These are phyloP conservation scores for Acanthaster planci DNA, from an alignment of 35 echinoderm and acorn worm genomes.

Conservation along the genomic window DNA sequence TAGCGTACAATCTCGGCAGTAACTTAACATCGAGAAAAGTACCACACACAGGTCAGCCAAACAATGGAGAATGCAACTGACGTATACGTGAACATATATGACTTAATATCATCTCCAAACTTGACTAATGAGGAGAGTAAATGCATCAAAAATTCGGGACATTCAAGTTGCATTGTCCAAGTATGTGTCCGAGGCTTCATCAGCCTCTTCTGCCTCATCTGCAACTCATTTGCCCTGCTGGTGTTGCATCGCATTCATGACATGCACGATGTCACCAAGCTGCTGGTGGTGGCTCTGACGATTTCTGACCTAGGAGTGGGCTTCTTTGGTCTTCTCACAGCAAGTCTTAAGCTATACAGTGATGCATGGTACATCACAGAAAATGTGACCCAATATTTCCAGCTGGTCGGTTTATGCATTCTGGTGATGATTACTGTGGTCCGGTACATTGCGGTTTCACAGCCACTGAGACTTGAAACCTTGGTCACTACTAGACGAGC, in stretches of 20 bases:
- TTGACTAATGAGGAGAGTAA: too few relatives aligned
- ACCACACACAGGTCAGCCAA: too few relatives aligned
- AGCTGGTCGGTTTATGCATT: not conserved
- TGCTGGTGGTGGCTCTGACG: not conserved
- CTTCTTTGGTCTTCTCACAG: not conserved
- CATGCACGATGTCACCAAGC: constrained; percentile 7
- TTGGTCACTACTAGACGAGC: not conserved
- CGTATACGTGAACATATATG: too few relatives aligned
- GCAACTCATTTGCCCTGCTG: not conserved
- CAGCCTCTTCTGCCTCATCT: not conserved
- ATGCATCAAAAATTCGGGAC: too few relatives aligned
- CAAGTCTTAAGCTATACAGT: too few relatives aligned
- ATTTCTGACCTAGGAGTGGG: not conserved
- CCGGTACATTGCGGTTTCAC: not conserved
- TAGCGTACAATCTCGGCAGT: too few relatives aligned
- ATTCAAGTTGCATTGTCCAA: too few relatives aligned
- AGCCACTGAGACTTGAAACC: not conserved
- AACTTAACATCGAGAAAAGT: too few relatives aligned
- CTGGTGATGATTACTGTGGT: not conserved
- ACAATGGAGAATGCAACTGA: too few relatives aligned
- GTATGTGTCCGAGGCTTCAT: too few relatives aligned
- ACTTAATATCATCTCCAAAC: too few relatives aligned
- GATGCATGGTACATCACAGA: too few relatives aligned
- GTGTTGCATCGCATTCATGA: not conserved
- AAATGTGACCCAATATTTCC: not conserved